Base-by-base conservation (phyloP, 2,888 invertebrate species). In the Acanthopleura granulata region DNA sequence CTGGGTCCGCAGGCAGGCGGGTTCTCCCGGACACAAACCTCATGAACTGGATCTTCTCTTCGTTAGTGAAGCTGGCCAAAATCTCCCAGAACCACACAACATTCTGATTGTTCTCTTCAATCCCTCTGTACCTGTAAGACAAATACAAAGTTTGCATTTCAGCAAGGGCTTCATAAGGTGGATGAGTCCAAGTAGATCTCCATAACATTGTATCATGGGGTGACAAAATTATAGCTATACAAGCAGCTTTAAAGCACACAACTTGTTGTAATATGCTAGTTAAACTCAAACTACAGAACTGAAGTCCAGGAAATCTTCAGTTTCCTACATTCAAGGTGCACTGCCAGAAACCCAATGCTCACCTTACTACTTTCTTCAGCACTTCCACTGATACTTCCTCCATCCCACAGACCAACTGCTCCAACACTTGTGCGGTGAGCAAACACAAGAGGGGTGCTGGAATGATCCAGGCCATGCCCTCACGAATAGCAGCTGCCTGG, bases 21-120 rank as follows among this genome's bases (percentile, higher is more conserved):
- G 93, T 93, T 61, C 94, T 90, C 3, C 94, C 94, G 0, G 93
- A 93, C 11, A 94, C 93, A 88, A 94, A 94, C 80, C 94, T 89
- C 91, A 94, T 92, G 86, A 94, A 94, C 62, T 93, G 91, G 22
- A 94, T 93, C 77, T 93, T 89, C 85, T 94, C 94, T 27, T 92
- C 92, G 84, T 93, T 93, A 12, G 92, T 92, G 88, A 94, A 93
- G 72, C 90, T 91, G 84, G 93, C 93, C 75, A 94, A 89, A 78
- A 93, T 93, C 78, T 91, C 91, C 94, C 94, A 94, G 80, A 94
- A 90, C 94, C 94, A 94, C 81, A 92, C 91, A 0, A 93, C 93
- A 74, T 93, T 87, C 77, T 92, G 91, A 85, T 93, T 92, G 78
- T 91, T 92, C 86, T 93, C 93, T 83, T 93, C 93, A 81, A 93